phyloP scores from a whole-genome alignment of 2,888 invertebrate species.

The Stramonita haemastoma region DNA sequence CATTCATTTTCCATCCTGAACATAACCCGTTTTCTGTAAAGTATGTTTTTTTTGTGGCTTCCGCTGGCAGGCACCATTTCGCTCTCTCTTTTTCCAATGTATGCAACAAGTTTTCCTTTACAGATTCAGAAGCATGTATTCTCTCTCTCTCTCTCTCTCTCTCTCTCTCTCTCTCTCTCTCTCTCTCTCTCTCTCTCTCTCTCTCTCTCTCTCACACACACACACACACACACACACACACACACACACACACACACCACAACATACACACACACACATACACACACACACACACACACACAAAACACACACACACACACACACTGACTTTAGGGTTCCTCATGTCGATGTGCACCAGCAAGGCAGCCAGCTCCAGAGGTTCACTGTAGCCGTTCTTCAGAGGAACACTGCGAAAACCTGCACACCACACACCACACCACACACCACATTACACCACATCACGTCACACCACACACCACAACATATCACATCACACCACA shows the following conservation, averaged over 20 bases:
- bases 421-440: constrained; percentile 8
- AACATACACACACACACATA: not conserved
- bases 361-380: constrained; percentile 92
- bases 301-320: not conserved
- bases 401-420: constrained; percentile 93
- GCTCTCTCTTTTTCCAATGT: no score
- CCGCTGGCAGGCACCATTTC: no score
- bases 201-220: not conserved
- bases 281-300: not conserved
- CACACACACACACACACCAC: not conserved
- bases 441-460: no score
- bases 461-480: no score
- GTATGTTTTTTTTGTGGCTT: no score
- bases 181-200: not conserved
- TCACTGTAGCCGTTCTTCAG: constrained; percentile 94
- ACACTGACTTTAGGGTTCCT: constrained; percentile 78
- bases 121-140: not conserved
- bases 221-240: not conserved
- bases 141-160: not conserved
- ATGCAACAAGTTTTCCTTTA: no score
- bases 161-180: not conserved
- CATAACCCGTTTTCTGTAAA: no score
- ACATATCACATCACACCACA: no score
- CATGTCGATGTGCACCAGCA: constrained; percentile 89
- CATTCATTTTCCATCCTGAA: no score